Conservation (phyloP, 2,888 invertebrate genomes). For the Dolichopus griseipennis region DNA sequence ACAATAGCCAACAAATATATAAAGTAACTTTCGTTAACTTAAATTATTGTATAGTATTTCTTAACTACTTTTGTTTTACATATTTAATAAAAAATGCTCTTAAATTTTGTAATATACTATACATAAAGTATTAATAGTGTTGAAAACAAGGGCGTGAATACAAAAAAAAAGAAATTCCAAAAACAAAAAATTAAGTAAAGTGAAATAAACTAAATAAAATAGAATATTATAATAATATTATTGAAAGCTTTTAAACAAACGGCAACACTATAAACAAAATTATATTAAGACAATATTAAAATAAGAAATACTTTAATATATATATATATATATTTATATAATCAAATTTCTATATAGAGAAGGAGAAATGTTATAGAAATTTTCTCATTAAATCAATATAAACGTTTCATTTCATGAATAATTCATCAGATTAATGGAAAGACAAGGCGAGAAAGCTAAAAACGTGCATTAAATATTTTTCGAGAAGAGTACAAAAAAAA, state of each 20-base stretch:
- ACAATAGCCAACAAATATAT: too few relatives aligned
- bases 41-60: too few relatives aligned
- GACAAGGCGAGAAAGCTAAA: constrained; percentile 6
- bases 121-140: too few relatives aligned
- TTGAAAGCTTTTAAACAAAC: neutral
- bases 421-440: constrained; percentile 10
- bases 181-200: neutral
- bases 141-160: too few relatives aligned
- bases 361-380: neutral
- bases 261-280: neutral
- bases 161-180: neutral
- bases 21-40: too few relatives aligned
- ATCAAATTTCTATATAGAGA: neutral
- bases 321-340: neutral
- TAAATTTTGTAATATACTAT: too few relatives aligned
- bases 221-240: neutral
- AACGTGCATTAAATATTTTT: neutral
- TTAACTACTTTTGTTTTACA: too few relatives aligned
- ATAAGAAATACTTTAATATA: too few relatives aligned
- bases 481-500: too few relatives aligned
- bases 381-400: constrained; percentile 11
- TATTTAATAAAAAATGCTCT: too few relatives aligned
- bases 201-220: neutral
- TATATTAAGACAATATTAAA: neutral
- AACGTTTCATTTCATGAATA: constrained; percentile 10